These are phyloP conservation scores for Prionace glauca DNA, from an alignment of 2,797 vertebrate genomes.

Conservation along the genomic window DNA sequence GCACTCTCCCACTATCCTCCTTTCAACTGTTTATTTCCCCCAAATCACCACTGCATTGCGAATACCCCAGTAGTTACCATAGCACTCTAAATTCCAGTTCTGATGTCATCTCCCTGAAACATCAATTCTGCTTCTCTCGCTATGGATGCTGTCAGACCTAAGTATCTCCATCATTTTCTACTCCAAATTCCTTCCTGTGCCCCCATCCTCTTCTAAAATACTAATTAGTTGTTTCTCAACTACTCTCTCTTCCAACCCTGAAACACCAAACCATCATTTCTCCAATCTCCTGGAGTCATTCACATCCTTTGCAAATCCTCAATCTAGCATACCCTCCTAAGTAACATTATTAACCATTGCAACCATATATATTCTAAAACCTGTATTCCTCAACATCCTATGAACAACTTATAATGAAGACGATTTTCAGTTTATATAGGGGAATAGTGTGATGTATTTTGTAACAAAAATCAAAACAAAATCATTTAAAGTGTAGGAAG, in stretches of 20 bases:
- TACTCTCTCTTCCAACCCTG: background rate
- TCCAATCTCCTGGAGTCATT: background rate
- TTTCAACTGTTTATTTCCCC: background rate
- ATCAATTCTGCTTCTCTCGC: background rate
- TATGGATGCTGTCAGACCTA: background rate
- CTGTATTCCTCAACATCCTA: too few relatives aligned
- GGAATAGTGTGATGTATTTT: background rate
- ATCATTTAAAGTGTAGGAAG: background rate
- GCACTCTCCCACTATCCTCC: background rate
- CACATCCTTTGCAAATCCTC: background rate
- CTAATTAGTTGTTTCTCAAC: background rate
- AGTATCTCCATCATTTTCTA: background rate
- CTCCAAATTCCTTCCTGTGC: background rate
- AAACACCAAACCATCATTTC: background rate
- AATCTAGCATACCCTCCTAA: background rate
- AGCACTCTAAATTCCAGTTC: background rate
- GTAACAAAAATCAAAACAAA: background rate
- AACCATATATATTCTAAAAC: background rate
- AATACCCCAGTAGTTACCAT: background rate
- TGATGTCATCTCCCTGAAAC: background rate
- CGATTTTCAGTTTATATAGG: background rate
- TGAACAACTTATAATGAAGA: too few relatives aligned
- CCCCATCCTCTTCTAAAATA: background rate
- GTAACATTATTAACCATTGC: background rate
- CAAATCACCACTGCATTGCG: background rate